Evolutionary conservation across 2,113 vertebrate species (phyloP).

Genomic region (Ailuropoda melanoleuca): DNA sequence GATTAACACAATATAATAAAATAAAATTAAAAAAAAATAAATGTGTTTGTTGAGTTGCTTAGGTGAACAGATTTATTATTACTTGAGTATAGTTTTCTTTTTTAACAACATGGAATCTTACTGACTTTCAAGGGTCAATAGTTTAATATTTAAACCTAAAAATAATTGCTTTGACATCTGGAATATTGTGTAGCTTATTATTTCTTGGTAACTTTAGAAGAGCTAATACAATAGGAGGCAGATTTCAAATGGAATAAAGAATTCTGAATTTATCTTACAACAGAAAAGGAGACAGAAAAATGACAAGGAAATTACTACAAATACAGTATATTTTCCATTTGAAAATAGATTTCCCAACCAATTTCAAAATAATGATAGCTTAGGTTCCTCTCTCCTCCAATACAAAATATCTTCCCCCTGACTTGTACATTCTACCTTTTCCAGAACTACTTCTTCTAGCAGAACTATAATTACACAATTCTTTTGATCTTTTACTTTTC

Average conservation of each 20-base stretch:
- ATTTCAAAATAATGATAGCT: conserved; percentile 43
- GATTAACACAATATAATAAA: no score
- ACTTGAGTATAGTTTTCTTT: conserved; percentile 34
- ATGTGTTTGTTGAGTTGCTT: not conserved
- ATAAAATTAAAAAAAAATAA: no score
- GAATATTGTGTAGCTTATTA: conserved; percentile 9
- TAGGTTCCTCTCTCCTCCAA: not conserved
- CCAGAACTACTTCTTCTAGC: conserved; percentile 11
- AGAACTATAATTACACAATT: conserved; percentile 21
- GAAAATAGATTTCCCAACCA: conserved; percentile 17
- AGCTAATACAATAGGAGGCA: not conserved
- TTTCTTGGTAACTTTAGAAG: conserved; percentile 16
- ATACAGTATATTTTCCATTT: not conserved
- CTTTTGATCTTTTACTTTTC: conserved; percentile 31
- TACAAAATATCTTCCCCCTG: not conserved
- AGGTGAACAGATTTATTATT: not conserved
- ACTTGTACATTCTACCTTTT: not conserved
- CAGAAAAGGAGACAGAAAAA: conserved; percentile 19
- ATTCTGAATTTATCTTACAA: conserved; percentile 11
- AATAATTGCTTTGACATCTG: conserved; percentile 32
- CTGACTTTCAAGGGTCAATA: not conserved
- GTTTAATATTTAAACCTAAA: conserved; percentile 33
- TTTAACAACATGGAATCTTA: not conserved
- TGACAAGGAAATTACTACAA: conserved; percentile 35
- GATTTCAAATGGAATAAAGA: conserved; percentile 12